Conservation (phyloP, 2,797 vertebrate genomes). For the Coluber constrictor region DNA sequence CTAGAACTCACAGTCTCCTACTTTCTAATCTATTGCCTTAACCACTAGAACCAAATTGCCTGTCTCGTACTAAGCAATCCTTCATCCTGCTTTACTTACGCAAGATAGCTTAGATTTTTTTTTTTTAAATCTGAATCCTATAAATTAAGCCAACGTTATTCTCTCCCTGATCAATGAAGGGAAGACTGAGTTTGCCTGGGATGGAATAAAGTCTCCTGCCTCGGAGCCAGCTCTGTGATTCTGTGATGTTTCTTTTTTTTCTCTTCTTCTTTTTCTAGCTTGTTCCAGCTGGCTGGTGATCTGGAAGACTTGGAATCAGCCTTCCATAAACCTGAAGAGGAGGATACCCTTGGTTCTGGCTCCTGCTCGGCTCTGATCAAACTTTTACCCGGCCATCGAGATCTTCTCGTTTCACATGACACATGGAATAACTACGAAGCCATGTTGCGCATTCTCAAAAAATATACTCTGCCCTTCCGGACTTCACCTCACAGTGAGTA, state of each 20-base stretch:
- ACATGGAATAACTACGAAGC: constrained; percentile 90
- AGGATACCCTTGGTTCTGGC: constrained; percentile 77
- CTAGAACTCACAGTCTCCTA: too few species aligned
- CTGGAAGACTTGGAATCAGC: constrained; percentile 88
- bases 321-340: constrained; percentile 79
- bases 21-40: too few species aligned
- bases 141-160: not conserved
- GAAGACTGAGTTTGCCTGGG: too few species aligned
- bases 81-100: not conserved
- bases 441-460: constrained; percentile 93
- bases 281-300: constrained; percentile 89
- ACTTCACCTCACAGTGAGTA: constrained; percentile 72
- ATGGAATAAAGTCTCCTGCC: too few species aligned
- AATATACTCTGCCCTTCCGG: constrained; percentile 83
- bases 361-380: constrained; percentile 95
- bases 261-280: constrained; percentile 60
- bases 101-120: too few species aligned
- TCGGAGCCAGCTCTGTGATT: not conserved
- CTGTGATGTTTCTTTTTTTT: not conserved
- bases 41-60: too few species aligned
- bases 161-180: not conserved
- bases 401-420: constrained; percentile 90
- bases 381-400: constrained; percentile 81
- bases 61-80: not conserved
- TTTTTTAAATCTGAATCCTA: not conserved